Base-by-base conservation (phyloP, 2,888 invertebrate genomes). In the Erebia epiphron region DNA sequence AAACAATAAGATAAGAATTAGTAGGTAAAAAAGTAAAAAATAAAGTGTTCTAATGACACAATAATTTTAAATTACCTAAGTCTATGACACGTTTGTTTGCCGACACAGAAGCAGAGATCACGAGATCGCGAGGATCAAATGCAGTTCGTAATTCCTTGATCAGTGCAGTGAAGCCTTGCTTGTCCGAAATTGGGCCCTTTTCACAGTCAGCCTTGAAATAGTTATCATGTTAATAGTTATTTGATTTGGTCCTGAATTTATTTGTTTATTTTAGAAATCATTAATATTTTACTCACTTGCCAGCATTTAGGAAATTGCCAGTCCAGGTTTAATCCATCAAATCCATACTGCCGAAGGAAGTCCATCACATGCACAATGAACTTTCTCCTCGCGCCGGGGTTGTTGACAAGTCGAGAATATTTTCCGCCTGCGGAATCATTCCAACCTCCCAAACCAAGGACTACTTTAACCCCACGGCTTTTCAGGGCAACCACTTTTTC, bases 301-400 rank as follows among this genome's bases (percentile, higher is more conserved):
- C 98, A 98, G 82, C 98, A 98, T 75, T 96, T 97, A 0, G 98
- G 98, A 85, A 98, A 98, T 83, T 98, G 98, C 98, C 98, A 98
- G 83, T 98, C 98, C 43, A 98, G 92, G 86, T 99, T 98, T 54
- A 99, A 90, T 5, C 99, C 99, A 82, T 98, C 98, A 78, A 98
- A 98, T 68, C 95, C 95, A 79, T 97, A 95, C 75, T 96, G 95
- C 73, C 96, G 95, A 69, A 98, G 95, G 82, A 98, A 98, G 78
- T 96, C 95, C 0, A 97, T 76, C 0, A 96, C 96, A 78, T 97
- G 96, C 0, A 95, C 91, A 16, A 97, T 95, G 80, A 98, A 98
- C 75, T 95, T 95, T 43, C 95, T 92, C 69, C 98, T 94, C 0
- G 97, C 95, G 0, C 94, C 89, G 0, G 96, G 94, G 81, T 95